A percentile compares a stretch with the other conserved stretches of the same genome.
Conservation (phyloP, 2,888 invertebrate species). For the Hypomecis atomaria region DNA sequence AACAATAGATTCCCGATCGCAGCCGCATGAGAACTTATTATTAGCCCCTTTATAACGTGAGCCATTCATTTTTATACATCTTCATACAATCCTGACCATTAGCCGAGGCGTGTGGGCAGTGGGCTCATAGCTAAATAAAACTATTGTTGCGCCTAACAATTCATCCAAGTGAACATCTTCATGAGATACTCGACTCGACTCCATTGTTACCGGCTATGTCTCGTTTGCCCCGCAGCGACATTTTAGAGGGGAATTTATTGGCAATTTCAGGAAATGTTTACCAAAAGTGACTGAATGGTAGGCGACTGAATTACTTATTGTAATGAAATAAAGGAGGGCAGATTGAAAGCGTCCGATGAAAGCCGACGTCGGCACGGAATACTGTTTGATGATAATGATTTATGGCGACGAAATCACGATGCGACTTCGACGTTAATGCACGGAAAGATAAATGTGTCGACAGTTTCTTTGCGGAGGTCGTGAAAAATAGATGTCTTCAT, state of each 20-base stretch:
- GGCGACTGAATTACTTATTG: slow-evolving; percentile 82
- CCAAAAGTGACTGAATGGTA: slow-evolving; percentile 78
- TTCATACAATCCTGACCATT: slow-evolving; percentile 82
- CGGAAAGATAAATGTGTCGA: slow-evolving; percentile 76
- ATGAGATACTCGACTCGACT: slow-evolving; percentile 65
- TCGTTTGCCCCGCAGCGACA: slow-evolving; percentile 64
- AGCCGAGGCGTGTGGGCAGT: slow-evolving; percentile 83
- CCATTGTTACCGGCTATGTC: slow-evolving; percentile 69
- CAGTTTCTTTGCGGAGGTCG: slow-evolving; percentile 59
- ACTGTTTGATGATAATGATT: slow-evolving; percentile 82
- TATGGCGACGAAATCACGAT: slow-evolving; percentile 77
- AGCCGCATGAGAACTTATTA: slow-evolving; percentile 82
- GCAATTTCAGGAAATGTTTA: slow-evolving; percentile 81
- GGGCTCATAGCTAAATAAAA: slow-evolving; percentile 82
- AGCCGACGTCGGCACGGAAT: slow-evolving; percentile 69
- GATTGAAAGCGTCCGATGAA: slow-evolving; percentile 82
- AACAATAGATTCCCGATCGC: slow-evolving; percentile 75
- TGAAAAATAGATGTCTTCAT: slow-evolving; percentile 55
- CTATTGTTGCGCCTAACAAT: slow-evolving; percentile 81
- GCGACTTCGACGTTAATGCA: slow-evolving; percentile 76
- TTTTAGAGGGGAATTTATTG: slow-evolving; percentile 81
- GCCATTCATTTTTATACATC: slow-evolving; percentile 80
- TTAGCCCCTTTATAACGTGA: slow-evolving; percentile 76
- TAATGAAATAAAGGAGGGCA: slow-evolving; percentile 81
- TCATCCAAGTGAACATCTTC: slow-evolving; percentile 82